Conservation (phyloP, 2,113 vertebrate genomes). For the Speoplatyrhinus poulsoni region DNA sequence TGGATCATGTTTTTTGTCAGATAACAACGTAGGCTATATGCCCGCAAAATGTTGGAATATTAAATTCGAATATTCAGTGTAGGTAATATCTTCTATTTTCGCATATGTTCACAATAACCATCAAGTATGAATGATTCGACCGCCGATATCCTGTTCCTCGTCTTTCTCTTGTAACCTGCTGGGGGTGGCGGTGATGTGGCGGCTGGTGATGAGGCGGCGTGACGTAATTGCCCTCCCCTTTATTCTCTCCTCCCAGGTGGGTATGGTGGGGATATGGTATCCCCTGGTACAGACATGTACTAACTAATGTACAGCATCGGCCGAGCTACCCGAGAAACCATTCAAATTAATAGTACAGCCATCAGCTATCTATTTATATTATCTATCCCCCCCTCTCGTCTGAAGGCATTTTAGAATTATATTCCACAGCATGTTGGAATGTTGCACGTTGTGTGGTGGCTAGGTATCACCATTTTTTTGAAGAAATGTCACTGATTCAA, state of each 20-base stretch:
- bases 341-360: too few relatives aligned
- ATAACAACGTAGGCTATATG: background rate
- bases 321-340: too few relatives aligned
- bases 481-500: too few relatives aligned
- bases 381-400: too few relatives aligned
- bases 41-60: background rate
- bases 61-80: background rate
- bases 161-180: constrained; percentile 40
- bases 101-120: constrained; percentile 22
- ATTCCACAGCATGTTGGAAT: too few relatives aligned
- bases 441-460: too few relatives aligned
- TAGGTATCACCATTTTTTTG: too few relatives aligned
- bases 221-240: constrained; percentile 49
- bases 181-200: constrained; percentile 61
- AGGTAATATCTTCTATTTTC: background rate
- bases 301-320: too few relatives aligned
- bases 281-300: too few relatives aligned
- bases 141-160: constrained; percentile 16
- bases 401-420: too few relatives aligned
- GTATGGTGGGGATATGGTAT: too few relatives aligned
- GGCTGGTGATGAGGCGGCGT: constrained; percentile 38
- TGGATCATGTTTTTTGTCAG: constrained; percentile 84
- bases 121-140: constrained; percentile 28
- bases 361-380: too few relatives aligned
- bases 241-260: constrained; percentile 40